phyloP scores from a whole-genome alignment of 1,140 invertebrate species.

The Hylaeus anthracinus region DNA sequence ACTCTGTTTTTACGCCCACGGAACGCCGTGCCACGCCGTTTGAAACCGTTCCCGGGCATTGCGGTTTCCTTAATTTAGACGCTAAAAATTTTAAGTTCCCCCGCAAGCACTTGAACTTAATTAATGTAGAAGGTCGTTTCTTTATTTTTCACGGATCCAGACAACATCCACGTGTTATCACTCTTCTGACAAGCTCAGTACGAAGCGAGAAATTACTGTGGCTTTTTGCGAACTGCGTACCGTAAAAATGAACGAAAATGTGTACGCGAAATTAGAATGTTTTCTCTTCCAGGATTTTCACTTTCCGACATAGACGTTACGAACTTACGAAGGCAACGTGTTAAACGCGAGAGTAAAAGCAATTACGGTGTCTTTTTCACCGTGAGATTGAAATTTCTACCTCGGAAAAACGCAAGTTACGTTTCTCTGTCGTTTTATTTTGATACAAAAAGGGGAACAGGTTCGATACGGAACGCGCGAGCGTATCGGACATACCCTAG shows the following conservation, averaged over 20 bases:
- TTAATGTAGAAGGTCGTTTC: background rate
- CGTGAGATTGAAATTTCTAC: background rate
- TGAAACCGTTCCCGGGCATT: background rate
- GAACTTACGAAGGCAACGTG: background rate
- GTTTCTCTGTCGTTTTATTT: background rate
- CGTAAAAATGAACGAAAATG: background rate
- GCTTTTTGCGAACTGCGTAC: background rate
- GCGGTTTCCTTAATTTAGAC: background rate
- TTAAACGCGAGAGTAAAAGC: conserved; percentile 11
- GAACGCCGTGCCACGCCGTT: background rate
- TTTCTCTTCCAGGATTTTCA: background rate
- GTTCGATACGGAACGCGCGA: background rate
- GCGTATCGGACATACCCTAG: conserved; percentile 2
- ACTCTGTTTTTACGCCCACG: background rate
- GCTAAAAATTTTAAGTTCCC: background rate
- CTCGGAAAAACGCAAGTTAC: background rate
- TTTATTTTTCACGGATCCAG: background rate
- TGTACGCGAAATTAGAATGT: conserved; percentile 20
- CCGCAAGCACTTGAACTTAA: conserved; percentile 1
- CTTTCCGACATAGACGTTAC: background rate
- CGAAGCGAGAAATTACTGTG: background rate
- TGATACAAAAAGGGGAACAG: conserved; percentile 17
- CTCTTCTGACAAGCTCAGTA: background rate
- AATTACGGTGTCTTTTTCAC: background rate
- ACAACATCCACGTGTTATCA: background rate